Evolutionary conservation across 2,797 vertebrate species (phyloP).

Genomic region (Cossypha caffra): DNA sequence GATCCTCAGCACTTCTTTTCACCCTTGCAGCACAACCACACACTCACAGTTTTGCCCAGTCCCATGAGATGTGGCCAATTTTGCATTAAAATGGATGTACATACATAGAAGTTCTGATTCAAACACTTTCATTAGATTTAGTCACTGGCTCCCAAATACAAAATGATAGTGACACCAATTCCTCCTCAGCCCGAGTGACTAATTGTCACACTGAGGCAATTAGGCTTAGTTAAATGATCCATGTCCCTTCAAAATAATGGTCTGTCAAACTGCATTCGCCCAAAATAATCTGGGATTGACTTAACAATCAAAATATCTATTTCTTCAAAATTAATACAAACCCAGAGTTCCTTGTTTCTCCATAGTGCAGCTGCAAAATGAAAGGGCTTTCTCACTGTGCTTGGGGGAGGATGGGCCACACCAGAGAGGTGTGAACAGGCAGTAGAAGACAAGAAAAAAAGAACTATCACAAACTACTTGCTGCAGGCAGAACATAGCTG

Average conservation of each 20-base stretch:
- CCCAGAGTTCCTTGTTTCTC: not conserved
- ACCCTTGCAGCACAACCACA: not conserved
- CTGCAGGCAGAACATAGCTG: not conserved
- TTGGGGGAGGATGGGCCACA: not conserved
- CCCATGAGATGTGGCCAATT: not conserved
- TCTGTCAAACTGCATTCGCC: conserved; percentile 29
- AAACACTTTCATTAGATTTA: conserved; percentile 45
- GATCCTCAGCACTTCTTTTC: not conserved
- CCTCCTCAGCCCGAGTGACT: conserved; percentile 41
- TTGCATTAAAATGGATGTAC: not conserved
- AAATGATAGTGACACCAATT: conserved; percentile 37
- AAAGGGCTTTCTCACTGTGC: not conserved
- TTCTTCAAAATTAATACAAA: conserved; percentile 54
- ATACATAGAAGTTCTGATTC: conserved; percentile 5
- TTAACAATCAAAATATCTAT: conserved; percentile 32
- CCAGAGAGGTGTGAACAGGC: not conserved
- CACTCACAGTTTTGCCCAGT: not conserved
- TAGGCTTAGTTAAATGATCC: conserved; percentile 68
- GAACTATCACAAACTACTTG: not conserved
- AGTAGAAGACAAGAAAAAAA: not conserved
- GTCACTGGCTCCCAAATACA: conserved; percentile 15
- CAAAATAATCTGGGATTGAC: conserved; percentile 57
- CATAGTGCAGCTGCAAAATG: not conserved
- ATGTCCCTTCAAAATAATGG: conserved; percentile 46
- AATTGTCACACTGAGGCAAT: conserved; percentile 64